Conservation (phyloP, 2,888 invertebrate species). For the Allophyes oxyacanthae region DNA sequence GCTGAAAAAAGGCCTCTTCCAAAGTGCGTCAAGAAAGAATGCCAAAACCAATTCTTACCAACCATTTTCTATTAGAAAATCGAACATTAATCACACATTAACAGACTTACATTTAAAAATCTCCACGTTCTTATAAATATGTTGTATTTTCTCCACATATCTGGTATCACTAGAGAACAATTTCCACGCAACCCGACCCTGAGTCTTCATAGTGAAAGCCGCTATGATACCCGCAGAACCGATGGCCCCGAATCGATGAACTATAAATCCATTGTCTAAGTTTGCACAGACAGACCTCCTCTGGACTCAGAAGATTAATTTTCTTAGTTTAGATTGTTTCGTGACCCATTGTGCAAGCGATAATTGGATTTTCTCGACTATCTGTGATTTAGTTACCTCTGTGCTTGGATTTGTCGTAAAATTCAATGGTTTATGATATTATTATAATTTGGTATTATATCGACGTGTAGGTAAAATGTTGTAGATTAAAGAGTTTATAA, state of each 20-base stretch:
- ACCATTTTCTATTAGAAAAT: too few relatives aligned
- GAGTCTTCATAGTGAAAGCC: slow-evolving; percentile 49
- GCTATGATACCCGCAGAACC: slow-evolving; percentile 70
- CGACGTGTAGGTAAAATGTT: slow-evolving; percentile 19
- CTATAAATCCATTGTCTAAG: slow-evolving; percentile 89
- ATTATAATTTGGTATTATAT: slow-evolving; percentile 35
- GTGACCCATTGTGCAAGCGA: slow-evolving; percentile 88
- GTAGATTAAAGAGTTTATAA: slow-evolving; percentile 9
- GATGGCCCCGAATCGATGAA: slow-evolving; percentile 87
- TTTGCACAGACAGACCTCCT: slow-evolving; percentile 86
- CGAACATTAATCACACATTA: too few relatives aligned
- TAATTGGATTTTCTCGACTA: slow-evolving; percentile 88
- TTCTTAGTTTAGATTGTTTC: slow-evolving; percentile 90
- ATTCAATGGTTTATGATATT: slow-evolving; percentile 56
- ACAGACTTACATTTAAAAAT: too few relatives aligned
- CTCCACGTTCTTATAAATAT: too few relatives aligned
- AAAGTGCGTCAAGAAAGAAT: too few relatives aligned
- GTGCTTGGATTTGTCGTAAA: slow-evolving; percentile 69
- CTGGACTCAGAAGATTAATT: slow-evolving; percentile 89
- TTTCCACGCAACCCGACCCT: slow-evolving; percentile 39
- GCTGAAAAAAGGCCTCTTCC: too few relatives aligned
- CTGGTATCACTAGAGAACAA: slow-evolving; percentile 14
- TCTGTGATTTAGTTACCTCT: slow-evolving; percentile 87
- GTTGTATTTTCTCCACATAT: slow-evolving; percentile 13
- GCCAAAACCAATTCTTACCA: too few relatives aligned